These are phyloP conservation scores for Prionace glauca DNA, from an alignment of 2,797 vertebrate species.

Conservation along the genomic window DNA sequence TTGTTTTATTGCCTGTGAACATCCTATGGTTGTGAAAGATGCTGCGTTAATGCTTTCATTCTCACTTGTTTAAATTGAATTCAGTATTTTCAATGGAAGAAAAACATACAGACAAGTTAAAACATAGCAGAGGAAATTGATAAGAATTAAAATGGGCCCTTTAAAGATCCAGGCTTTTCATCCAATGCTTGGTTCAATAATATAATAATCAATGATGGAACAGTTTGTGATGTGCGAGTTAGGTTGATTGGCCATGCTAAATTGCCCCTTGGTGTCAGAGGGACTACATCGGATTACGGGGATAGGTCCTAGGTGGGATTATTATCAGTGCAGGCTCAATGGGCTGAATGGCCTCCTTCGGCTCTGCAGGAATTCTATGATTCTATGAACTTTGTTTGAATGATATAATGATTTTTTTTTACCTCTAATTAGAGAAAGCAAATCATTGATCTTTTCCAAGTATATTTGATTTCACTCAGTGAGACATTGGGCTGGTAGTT, in stretches of 20 bases:
- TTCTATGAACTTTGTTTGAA: not conserved
- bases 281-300: no score
- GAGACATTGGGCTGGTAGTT: no score
- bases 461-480: no score
- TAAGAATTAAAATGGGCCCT: not conserved
- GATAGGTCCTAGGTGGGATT: no score
- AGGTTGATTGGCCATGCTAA: no score
- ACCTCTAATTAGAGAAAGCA: no score
- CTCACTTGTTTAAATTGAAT: not conserved
- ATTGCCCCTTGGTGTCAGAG: no score
- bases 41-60: slow-evolving; percentile 20
- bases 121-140: not conserved
- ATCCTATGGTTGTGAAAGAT: not conserved
- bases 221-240: not conserved
- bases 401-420: not conserved
- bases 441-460: no score
- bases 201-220: not conserved
- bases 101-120: not conserved
- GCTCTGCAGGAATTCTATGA: no score
- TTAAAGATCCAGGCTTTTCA: not conserved
- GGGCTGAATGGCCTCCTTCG: no score
- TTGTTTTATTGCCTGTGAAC: not conserved
- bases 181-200: not conserved
- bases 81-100: not conserved
- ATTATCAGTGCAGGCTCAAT: no score